Conservation (phyloP, 2,113 vertebrate species). For the Amblyornis subalaris region DNA sequence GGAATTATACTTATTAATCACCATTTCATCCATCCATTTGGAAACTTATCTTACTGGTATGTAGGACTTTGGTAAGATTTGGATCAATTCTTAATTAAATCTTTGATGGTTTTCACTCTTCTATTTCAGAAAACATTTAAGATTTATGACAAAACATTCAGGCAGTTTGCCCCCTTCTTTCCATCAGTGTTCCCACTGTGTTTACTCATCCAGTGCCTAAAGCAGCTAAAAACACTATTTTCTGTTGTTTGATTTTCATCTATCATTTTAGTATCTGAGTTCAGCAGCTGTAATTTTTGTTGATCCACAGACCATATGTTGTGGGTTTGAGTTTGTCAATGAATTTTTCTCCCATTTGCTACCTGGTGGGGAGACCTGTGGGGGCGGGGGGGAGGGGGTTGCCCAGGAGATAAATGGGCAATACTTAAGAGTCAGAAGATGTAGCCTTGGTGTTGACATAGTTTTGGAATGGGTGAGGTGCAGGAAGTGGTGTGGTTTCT, state of each 20-base stretch:
- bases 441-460: no score
- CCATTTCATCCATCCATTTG: not conserved
- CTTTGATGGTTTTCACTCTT: not conserved
- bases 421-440: no score
- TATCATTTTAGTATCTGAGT: not conserved
- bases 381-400: no score
- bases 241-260: not conserved
- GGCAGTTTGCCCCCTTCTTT: not conserved
- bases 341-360: no score
- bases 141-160: not conserved
- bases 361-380: no score
- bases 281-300: not conserved
- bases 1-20: not conserved
- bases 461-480: no score
- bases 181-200: not conserved
- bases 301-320: not conserved
- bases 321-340: no score
- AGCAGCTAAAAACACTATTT: not conserved
- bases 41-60: not conserved
- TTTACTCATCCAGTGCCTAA: not conserved
- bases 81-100: not conserved
- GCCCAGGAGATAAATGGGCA: no score
- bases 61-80: not conserved
- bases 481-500: no score
- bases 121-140: not conserved